A percentile compares a stretch with the other conserved stretches of the same genome.
phyloP scores from a whole-genome alignment of 2,888 invertebrate species.

The Caenorhabditis panamensis region DNA sequence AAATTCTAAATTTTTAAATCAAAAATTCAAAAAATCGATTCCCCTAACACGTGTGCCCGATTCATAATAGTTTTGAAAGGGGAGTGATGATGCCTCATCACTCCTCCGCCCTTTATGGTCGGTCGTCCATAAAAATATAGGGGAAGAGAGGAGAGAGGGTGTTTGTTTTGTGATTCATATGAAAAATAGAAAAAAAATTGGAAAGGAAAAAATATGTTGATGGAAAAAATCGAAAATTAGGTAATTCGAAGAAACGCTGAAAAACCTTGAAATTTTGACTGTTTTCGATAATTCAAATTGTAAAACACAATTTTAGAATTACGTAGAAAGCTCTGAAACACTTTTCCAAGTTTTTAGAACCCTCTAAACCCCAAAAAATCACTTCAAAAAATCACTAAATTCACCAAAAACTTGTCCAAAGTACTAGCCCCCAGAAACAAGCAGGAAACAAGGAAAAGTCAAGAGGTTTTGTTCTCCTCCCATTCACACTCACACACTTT shows the following conservation, averaged over 20 bases:
- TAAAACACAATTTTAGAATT: too few species aligned
- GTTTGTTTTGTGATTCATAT: slow-evolving; percentile 19
- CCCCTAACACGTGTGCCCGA: too few species aligned
- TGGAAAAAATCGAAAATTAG: not conserved
- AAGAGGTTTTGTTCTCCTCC: not conserved
- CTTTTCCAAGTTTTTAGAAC: too few species aligned
- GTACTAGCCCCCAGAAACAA: not conserved
- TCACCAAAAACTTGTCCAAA: too few species aligned
- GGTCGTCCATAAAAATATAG: slow-evolving; percentile 11
- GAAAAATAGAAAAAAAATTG: not conserved
- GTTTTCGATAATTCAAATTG: too few species aligned
- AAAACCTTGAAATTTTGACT: too few species aligned
- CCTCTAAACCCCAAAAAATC: too few species aligned
- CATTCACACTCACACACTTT: not conserved
- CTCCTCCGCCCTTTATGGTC: not conserved
- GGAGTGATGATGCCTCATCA: too few species aligned
- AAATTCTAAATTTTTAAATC: not conserved
- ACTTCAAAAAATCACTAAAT: too few species aligned
- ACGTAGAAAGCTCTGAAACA: too few species aligned
- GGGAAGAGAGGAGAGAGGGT: not conserved
- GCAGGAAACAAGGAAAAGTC: not conserved
- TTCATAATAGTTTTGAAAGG: too few species aligned
- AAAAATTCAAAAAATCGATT: not conserved
- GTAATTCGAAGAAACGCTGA: not conserved
- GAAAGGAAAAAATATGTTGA: not conserved